Percentiles rank a stretch among this genome's conserved stretches.
Conservation (phyloP, 2,797 vertebrate genomes). For the Austrolebias charrua region DNA sequence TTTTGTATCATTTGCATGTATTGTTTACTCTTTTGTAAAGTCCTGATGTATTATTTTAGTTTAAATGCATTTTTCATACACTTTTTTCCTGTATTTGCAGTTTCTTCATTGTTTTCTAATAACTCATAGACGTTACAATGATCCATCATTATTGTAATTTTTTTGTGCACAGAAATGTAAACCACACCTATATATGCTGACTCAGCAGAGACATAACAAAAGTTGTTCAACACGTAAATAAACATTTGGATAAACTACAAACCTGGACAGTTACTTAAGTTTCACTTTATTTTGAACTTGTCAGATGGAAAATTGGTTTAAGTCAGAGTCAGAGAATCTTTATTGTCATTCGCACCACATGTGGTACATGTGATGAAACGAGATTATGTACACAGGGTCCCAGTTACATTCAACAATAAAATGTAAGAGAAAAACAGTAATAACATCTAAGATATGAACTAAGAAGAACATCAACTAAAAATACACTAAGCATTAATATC, state of each 20-base stretch:
- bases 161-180: neutral
- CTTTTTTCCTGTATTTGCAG: neutral
- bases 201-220: neutral
- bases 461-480: too few species aligned
- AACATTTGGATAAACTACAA: neutral
- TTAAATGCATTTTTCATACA: slow-evolving; percentile 22
- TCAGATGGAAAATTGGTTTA: neutral
- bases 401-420: too few species aligned
- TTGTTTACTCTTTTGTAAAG: slow-evolving; percentile 12
- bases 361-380: too few species aligned
- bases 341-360: too few species aligned
- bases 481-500: too few species aligned
- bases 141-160: slow-evolving; percentile 5
- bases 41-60: neutral
- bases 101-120: neutral
- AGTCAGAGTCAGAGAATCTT: too few species aligned
- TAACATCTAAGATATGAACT: too few species aligned
- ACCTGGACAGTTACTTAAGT: neutral
- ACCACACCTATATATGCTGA: neutral
- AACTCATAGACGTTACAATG: neutral
- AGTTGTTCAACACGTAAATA: neutral
- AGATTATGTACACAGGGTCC: too few species aligned
- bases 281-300: neutral
- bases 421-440: too few species aligned
- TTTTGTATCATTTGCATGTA: slow-evolving; percentile 1